These are phyloP conservation scores for Stenoptilia bipunctidactyla DNA, from an alignment of 2,888 invertebrate species.

Conservation along the genomic window DNA sequence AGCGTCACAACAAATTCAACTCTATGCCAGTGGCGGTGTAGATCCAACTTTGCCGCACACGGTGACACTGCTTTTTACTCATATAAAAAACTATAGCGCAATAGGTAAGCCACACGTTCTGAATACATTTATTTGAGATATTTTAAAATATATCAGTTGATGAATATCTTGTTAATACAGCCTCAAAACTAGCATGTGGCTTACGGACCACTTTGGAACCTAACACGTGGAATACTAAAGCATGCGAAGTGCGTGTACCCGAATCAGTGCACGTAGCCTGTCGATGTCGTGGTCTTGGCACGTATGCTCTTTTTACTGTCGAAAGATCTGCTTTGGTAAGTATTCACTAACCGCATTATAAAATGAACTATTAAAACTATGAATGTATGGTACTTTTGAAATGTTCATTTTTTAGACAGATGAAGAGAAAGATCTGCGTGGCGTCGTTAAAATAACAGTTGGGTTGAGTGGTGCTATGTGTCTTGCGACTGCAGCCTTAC, in stretches of 20 bases:
- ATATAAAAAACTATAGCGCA: slow-evolving; percentile 50
- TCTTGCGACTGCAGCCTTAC: slow-evolving; percentile 42
- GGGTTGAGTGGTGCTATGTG: slow-evolving; percentile 55
- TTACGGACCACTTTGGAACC: slow-evolving; percentile 60
- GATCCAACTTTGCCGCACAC: slow-evolving; percentile 45
- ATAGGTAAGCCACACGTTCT: slow-evolving; percentile 31
- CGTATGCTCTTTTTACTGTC: slow-evolving; percentile 48
- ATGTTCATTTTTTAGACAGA: slow-evolving; percentile 33
- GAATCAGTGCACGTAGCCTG: slow-evolving; percentile 45
- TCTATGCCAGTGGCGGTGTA: slow-evolving; percentile 34
- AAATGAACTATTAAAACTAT: background rate
- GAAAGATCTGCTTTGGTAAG: slow-evolving; percentile 48
- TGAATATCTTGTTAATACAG: slow-evolving; percentile 25
- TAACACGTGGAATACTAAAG: slow-evolving; percentile 50
- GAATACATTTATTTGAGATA: background rate
- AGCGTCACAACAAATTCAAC: slow-evolving; percentile 68
- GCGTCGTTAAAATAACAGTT: slow-evolving; percentile 48
- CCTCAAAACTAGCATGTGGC: slow-evolving; percentile 47
- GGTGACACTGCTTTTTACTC: slow-evolving; percentile 44
- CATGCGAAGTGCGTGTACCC: slow-evolving; percentile 50
- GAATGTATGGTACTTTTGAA: background rate
- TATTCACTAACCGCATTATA: too few relatives aligned
- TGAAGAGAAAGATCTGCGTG: slow-evolving; percentile 47
- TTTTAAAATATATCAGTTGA: background rate
- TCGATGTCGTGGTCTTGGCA: slow-evolving; percentile 49